Conservation (phyloP, 2,113 vertebrate genomes). For the Tringa solitaria region DNA sequence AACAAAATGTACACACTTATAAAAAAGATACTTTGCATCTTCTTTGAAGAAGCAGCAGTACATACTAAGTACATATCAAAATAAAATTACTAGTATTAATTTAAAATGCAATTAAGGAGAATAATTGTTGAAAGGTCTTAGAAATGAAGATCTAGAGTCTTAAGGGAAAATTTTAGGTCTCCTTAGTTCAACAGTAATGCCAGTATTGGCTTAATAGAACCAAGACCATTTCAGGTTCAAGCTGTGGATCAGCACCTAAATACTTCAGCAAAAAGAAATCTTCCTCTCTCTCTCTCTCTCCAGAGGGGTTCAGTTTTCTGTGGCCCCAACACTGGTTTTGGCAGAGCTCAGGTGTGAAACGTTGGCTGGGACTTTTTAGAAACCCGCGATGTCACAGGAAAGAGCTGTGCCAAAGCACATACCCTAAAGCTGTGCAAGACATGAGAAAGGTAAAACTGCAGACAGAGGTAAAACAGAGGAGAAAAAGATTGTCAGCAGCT, state of each 20-base stretch:
- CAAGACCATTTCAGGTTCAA: not conserved
- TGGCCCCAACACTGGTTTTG: not conserved
- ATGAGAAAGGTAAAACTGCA: not conserved
- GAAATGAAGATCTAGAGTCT: not conserved
- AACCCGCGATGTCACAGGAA: not conserved
- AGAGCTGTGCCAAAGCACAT: not conserved
- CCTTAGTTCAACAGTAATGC: not conserved
- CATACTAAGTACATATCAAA: not conserved
- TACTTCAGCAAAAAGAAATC: not conserved
- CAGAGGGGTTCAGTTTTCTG: not conserved
- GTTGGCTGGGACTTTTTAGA: not conserved
- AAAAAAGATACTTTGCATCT: not conserved
- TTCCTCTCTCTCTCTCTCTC: not conserved
- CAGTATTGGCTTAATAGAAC: not conserved
- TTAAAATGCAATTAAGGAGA: not conserved
- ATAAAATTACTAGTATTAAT: not conserved
- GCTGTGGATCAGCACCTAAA: not conserved
- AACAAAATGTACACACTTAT: not conserved
- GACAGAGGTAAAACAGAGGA: not conserved
- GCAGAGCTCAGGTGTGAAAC: not conserved
- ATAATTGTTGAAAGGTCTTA: not conserved
- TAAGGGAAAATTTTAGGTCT: not conserved
- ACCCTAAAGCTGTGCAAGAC: not conserved
- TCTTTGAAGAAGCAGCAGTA: not conserved
- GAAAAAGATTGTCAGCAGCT: not conserved